Conservation (phyloP, 1,140 invertebrate species). For the Eueides isabella region DNA sequence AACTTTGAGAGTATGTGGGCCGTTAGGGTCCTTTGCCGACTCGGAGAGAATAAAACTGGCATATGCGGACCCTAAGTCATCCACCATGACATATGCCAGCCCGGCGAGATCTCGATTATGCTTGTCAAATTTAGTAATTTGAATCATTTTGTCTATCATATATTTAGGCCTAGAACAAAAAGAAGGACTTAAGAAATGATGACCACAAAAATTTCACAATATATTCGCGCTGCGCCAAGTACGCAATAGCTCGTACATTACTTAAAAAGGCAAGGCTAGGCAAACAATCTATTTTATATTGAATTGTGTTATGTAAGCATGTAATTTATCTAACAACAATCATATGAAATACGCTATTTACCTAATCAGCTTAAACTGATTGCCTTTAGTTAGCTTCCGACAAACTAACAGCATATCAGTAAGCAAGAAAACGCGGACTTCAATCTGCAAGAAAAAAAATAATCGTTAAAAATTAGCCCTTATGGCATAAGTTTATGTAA, state of each 20-base stretch:
- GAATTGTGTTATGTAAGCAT: background rate
- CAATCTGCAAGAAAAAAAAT: constrained; percentile 54
- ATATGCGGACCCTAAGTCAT: constrained; percentile 64
- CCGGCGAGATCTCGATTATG: constrained; percentile 46
- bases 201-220: constrained; percentile 4
- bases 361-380: constrained; percentile 57
- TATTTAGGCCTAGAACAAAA: constrained; percentile 63
- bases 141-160: constrained; percentile 63
- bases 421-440: constrained; percentile 64
- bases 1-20: constrained; percentile 49
- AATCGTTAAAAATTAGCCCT: background rate
- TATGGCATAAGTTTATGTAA: background rate
- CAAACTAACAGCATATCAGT: constrained; percentile 75
- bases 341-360: constrained; percentile 14
- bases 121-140: constrained; percentile 49
- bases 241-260: background rate
- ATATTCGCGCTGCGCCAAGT: constrained; percentile 26
- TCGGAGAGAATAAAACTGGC: constrained; percentile 60
- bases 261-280: background rate
- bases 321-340: constrained; percentile 19
- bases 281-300: background rate
- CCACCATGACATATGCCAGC: constrained; percentile 59
- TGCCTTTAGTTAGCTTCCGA: constrained; percentile 58
- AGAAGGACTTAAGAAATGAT: background rate
- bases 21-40: constrained; percentile 54